A percentile compares a stretch with the other conserved stretches of the same genome.
phyloP scores from a whole-genome alignment of 2,797 vertebrate species.

The Eutrigla gurnardus region DNA sequence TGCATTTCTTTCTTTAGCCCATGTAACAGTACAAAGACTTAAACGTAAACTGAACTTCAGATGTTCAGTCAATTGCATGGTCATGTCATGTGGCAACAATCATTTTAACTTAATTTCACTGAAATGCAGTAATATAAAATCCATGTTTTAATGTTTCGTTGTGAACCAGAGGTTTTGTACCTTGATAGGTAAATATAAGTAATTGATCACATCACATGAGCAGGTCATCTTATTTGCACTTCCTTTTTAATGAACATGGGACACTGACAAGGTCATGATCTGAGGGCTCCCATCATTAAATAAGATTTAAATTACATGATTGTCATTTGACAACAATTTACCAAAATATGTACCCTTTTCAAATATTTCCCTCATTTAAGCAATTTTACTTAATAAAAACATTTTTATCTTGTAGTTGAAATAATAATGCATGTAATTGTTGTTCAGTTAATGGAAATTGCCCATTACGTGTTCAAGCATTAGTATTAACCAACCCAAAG shows the following conservation, averaged over 20 bases:
- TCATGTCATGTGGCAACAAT: too few relatives aligned
- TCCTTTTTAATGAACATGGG: background rate
- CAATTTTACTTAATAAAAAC: background rate
- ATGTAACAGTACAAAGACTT: too few relatives aligned
- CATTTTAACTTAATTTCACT: background rate
- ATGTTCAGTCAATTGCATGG: background rate
- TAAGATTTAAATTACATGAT: too few relatives aligned
- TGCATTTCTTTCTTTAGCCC: background rate
- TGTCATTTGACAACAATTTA: too few relatives aligned
- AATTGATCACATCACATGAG: background rate
- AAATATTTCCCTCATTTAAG: background rate
- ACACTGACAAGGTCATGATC: background rate
- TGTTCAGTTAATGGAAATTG: too few relatives aligned
- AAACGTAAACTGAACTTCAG: background rate
- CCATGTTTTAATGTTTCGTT: background rate
- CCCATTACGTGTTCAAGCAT: background rate
- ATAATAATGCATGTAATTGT: background rate
- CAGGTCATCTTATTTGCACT: background rate
- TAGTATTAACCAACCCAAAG: background rate
- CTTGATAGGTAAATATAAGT: background rate
- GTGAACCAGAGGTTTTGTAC: background rate
- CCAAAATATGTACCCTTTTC: background rate
- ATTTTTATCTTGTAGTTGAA: background rate
- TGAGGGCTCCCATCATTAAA: background rate
- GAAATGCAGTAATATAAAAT: background rate